Evolutionary conservation across 1,140 invertebrate species (phyloP).

Genomic region (Diorhabda carinulata): DNA sequence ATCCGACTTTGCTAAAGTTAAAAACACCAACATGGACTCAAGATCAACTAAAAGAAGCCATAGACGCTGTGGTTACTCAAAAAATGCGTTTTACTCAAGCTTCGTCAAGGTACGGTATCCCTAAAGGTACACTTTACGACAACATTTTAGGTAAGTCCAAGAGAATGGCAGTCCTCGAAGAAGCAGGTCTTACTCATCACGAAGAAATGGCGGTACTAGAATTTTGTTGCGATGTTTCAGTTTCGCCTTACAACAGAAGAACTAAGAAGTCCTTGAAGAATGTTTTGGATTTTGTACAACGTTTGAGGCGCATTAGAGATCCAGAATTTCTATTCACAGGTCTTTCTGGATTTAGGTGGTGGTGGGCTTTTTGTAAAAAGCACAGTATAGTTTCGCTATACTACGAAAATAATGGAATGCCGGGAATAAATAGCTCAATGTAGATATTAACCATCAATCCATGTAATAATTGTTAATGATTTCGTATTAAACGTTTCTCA

Average conservation of each 20-base stretch:
- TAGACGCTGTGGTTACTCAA: slow-evolving; percentile 69
- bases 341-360: slow-evolving; percentile 69
- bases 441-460: no score
- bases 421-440: background rate
- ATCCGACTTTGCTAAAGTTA: slow-evolving; percentile 60
- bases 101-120: slow-evolving; percentile 65
- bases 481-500: background rate
- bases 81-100: slow-evolving; percentile 75
- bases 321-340: slow-evolving; percentile 64
- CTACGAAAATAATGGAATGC: slow-evolving; percentile 49
- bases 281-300: slow-evolving; percentile 65
- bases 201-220: slow-evolving; percentile 67
- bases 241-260: slow-evolving; percentile 67
- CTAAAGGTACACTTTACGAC: slow-evolving; percentile 74
- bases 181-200: slow-evolving; percentile 57
- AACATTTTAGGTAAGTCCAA: slow-evolving; percentile 75
- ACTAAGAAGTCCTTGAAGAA: slow-evolving; percentile 65
- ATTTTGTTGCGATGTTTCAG: slow-evolving; percentile 68
- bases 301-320: slow-evolving; percentile 56
- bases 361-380: slow-evolving; percentile 80
- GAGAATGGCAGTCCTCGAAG: slow-evolving; percentile 69
- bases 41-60: slow-evolving; percentile 69
- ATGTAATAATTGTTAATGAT: no score
- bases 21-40: slow-evolving; percentile 75
- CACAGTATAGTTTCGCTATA: slow-evolving; percentile 68